Base-by-base conservation (phyloP, 1,140 invertebrate species). In the Dendrolimus kikuchii region DNA sequence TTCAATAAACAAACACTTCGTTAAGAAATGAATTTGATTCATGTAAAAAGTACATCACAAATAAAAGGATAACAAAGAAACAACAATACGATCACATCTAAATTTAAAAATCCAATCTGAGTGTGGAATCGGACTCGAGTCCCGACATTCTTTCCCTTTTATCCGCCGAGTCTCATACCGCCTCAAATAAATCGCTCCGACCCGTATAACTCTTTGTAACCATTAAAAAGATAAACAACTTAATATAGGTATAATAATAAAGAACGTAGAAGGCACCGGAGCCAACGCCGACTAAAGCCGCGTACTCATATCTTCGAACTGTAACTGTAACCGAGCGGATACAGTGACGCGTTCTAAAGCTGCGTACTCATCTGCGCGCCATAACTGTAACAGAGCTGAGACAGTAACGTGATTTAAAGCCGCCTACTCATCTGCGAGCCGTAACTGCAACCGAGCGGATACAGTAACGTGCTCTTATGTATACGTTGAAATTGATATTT, bases 141-240 rank as follows among this genome's bases (percentile, higher is more conserved):
- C 69, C 70, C 74, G 67, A 68, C 76, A 82, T 85, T 82, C 76
- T 66, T 80, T 63, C 66, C 71, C 74, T 75, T 77, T 77, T 77
- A 75, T 72, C 64, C 52, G 54, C 60, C 59, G 60, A 63, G 66
- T 58, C 54, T 68, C 74, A 86, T 84, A 78, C 80, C 68, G 57
- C 70, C 71, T 62, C 55, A 64, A 72, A 78, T 86, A 83, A 86
- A 86, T 84, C 83, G 64, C 50, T 52, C 51, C 72, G 71, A 82
- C 81, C 81, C 81, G 60, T 76, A 81, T 86, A 86, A 86, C 81
- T 84, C 81, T 77, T 64, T 48, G 46, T 60, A 64, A 55, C 79
- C 83, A 86, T 86, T 84, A 86, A 84, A 84, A 86, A 86, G 83
- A 86, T 84, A 86, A 85, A 85, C 78, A 85, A 84, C 81, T 84